Percentiles rank a stretch among this genome's conserved stretches.
Evolutionary conservation across 2,797 vertebrate genomes (phyloP).

Genomic region (Discoglossus pictus): DNA sequence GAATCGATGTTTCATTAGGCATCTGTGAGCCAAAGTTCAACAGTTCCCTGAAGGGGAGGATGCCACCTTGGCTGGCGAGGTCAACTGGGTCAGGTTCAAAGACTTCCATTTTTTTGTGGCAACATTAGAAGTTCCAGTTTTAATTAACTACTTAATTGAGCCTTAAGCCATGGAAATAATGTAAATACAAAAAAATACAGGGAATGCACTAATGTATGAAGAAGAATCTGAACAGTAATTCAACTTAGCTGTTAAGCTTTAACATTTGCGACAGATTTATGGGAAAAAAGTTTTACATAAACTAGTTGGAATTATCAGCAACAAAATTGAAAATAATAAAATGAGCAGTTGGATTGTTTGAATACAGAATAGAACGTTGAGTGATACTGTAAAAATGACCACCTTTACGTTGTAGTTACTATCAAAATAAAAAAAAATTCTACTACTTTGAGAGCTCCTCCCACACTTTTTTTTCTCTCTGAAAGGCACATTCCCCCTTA

Average conservation of each 20-base stretch:
- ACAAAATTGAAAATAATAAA: no score
- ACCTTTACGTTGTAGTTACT: no score
- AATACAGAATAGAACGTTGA: no score
- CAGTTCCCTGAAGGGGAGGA: constrained; percentile 1
- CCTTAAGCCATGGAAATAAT: background rate
- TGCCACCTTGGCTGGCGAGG: constrained; percentile 2
- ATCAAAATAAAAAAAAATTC: no score
- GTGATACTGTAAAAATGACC: no score
- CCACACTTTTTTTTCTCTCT: no score
- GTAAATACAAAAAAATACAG: background rate
- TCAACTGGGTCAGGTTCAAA: constrained; percentile 26
- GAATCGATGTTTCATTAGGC: constrained; percentile 20
- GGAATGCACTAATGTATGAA: constrained; percentile 1
- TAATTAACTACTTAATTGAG: constrained; percentile 30
- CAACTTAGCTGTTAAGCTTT: background rate
- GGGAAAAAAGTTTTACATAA: no score
- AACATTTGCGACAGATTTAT: no score
- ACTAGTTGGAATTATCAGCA: no score
- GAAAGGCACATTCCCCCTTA: no score
- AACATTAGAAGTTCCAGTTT: constrained; percentile 4
- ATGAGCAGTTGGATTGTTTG: no score
- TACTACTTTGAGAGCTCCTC: no score
- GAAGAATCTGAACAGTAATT: constrained; percentile 3
- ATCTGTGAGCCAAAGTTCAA: constrained; percentile 12
- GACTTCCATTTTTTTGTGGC: background rate